Evolutionary conservation across 2,888 invertebrate genomes (phyloP).

Genomic region (Lycophotia porphyrea): DNA sequence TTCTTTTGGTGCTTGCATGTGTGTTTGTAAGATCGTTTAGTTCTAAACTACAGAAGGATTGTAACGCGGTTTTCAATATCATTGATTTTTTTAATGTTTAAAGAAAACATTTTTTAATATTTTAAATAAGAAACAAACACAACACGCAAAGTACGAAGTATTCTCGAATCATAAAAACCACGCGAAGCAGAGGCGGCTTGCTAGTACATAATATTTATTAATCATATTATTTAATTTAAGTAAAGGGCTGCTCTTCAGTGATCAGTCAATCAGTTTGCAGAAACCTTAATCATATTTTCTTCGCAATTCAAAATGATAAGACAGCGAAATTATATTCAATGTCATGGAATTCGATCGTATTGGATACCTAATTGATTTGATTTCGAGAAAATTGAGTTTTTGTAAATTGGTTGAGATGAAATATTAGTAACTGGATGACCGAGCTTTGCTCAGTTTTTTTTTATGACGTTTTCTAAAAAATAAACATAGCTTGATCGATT

Average conservation of each 20-base stretch:
- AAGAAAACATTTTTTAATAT: not conserved
- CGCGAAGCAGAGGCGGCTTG: not conserved
- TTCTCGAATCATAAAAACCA: not conserved
- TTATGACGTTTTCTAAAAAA: no score
- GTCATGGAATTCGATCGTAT: not conserved
- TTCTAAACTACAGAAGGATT: not conserved
- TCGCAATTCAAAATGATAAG: conserved; percentile 3
- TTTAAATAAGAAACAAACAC: no score
- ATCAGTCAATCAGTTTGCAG: not conserved
- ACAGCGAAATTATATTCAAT: not conserved
- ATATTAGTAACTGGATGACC: no score
- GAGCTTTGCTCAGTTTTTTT: no score
- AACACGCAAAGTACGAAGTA: no score
- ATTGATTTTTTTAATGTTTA: not conserved
- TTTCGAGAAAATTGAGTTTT: not conserved
- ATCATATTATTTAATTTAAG: not conserved
- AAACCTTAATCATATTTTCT: conserved; percentile 1
- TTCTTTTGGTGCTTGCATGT: no score
- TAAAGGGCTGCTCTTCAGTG: not conserved
- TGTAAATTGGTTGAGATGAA: not conserved
- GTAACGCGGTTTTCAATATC: not conserved
- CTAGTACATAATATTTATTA: not conserved
- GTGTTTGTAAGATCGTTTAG: no score
- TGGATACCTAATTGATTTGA: conserved; percentile 7
- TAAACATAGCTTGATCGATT: no score